Evolutionary conservation across 2,113 vertebrate genomes (phyloP).

Genomic region (Aleadryas rufinucha): DNA sequence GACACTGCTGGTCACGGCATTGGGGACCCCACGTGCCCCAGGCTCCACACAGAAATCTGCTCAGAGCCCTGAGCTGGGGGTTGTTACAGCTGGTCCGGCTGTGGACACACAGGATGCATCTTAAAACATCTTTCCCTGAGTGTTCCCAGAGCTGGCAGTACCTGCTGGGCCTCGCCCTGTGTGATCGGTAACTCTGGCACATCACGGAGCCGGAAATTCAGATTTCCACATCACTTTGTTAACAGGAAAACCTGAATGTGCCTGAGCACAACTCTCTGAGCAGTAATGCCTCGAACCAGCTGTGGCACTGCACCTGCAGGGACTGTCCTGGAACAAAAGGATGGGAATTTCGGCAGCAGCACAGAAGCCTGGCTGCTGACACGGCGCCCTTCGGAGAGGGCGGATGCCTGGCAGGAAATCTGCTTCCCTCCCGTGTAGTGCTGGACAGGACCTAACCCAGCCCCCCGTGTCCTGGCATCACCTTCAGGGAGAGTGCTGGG

Average conservation of each 20-base stretch:
- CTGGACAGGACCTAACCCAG: background rate
- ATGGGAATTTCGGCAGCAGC: rapidly evolving
- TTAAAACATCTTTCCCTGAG: background rate
- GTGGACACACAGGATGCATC: rapidly evolving
- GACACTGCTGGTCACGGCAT: rapidly evolving
- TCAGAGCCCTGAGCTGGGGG: background rate
- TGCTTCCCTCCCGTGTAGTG: background rate
- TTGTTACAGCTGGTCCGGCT: rapidly evolving
- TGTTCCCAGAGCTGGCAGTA: background rate
- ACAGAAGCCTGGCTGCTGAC: background rate
- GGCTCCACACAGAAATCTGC: rapidly evolving
- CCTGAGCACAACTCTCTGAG: rapidly evolving
- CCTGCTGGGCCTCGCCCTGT: background rate
- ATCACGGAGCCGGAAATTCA: rapidly evolving
- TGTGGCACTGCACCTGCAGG: background rate
- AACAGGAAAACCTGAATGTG: background rate
- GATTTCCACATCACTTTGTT: background rate
- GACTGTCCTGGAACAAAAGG: background rate
- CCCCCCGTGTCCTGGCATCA: background rate
- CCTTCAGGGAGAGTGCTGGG: background rate
- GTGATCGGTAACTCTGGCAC: rapidly evolving
- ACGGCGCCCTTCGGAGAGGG: rapidly evolving
- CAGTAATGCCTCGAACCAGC: background rate
- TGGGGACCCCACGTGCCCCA: rapidly evolving
- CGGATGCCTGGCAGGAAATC: background rate